These are phyloP conservation scores for Synanthedon formicaeformis DNA, from an alignment of 2,888 invertebrate species.

Conservation along the genomic window DNA sequence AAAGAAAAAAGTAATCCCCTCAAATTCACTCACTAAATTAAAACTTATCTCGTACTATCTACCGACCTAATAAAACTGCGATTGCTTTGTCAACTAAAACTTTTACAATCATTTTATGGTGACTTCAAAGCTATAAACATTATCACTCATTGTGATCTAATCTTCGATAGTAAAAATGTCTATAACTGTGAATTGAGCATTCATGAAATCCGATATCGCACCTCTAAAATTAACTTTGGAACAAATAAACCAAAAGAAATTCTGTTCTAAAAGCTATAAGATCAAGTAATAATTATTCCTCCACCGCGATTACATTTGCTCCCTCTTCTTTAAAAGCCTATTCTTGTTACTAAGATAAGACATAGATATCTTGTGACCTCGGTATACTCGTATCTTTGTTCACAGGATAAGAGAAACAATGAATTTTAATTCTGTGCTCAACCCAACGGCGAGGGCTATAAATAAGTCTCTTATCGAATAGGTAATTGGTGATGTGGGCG, in stretches of 20 bases:
- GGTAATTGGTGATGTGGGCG: conserved; percentile 65
- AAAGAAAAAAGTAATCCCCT: no score
- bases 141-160: conserved; percentile 35
- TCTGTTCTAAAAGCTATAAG: conserved; percentile 28
- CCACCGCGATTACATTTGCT: conserved; percentile 33
- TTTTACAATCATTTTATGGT: conserved; percentile 30
- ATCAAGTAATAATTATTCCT: conserved; percentile 46
- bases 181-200: conserved; percentile 21
- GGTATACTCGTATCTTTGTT: conserved; percentile 45
- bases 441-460: conserved; percentile 37
- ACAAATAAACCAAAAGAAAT: conserved; percentile 31
- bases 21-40: neutral
- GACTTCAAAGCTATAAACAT: conserved; percentile 34
- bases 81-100: conserved; percentile 10
- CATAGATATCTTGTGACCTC: conserved; percentile 60
- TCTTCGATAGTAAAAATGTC: conserved; percentile 20
- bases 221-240: conserved; percentile 20
- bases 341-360: conserved; percentile 62
- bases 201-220: conserved; percentile 36
- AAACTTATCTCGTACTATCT: neutral
- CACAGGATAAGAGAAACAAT: conserved; percentile 66
- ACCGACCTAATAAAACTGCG: neutral
- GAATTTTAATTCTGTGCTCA: conserved; percentile 61
- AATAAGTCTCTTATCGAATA: conserved; percentile 64
- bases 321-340: conserved; percentile 59